Evolutionary conservation across 2,888 invertebrate genomes (phyloP).

Genomic region (Marasmarcha lunaedactyla): DNA sequence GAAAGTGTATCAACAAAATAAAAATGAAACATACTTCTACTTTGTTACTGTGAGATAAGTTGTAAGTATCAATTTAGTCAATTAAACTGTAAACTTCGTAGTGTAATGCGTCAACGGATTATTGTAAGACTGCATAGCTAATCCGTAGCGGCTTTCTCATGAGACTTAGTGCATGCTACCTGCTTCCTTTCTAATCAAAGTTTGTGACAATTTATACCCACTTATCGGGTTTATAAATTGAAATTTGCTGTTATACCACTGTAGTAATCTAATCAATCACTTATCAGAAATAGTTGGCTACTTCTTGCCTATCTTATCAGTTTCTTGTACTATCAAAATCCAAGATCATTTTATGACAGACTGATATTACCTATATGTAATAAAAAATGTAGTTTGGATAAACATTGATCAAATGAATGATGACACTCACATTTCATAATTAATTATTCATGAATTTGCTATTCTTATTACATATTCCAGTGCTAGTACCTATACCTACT

Average conservation of each 20-base stretch:
- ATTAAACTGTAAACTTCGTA: conserved; percentile 13
- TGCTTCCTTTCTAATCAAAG: background rate
- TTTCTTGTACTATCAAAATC: conserved; percentile 27
- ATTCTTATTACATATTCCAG: too few species aligned
- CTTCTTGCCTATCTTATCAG: conserved; percentile 4
- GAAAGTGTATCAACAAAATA: conserved; percentile 56
- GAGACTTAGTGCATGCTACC: background rate
- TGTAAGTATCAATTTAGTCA: conserved; percentile 34
- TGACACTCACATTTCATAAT: too few species aligned
- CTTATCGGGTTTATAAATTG: background rate
- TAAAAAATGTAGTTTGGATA: too few species aligned
- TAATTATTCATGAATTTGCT: too few species aligned
- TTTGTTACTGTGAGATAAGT: conserved; percentile 44
- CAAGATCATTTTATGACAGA: too few species aligned
- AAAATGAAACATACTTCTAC: conserved; percentile 61
- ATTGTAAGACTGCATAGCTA: background rate
- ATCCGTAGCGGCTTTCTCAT: conserved; percentile 6
- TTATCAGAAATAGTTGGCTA: conserved; percentile 6
- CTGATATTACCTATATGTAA: too few species aligned
- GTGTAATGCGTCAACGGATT: too few species aligned
- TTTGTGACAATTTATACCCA: background rate
- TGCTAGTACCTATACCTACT: too few species aligned
- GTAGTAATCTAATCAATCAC: background rate
- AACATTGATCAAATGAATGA: too few species aligned
- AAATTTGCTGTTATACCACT: background rate